Evolutionary conservation across 2,113 vertebrate species (phyloP), one percentile per base, ranked within the genome.

Genomic region (Saguinus imperator): DNA sequence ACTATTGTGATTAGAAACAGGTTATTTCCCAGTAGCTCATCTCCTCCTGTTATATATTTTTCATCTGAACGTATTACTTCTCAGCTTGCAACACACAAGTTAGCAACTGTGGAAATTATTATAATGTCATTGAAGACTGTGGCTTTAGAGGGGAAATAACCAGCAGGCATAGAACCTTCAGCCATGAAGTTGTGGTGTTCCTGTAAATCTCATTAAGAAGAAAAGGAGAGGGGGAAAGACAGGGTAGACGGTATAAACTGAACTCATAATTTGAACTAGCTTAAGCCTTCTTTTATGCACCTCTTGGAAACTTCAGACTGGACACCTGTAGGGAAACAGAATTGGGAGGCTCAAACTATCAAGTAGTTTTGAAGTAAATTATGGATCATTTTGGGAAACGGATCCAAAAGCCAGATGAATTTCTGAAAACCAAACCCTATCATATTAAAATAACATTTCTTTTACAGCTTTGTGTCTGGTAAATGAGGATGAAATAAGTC

Each of bases 1-100:
- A 94, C 91, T 92, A 89, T 58, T 84, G 37, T 96, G 87, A 96
- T 97, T 97, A 95, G 96, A 98, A 97, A 37, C 84, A 96, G 91
- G 27, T 94, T 87, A 48, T 97, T 98, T 97, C 91, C 95, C 85
- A 10, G 92, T 29, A 89, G 48, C 50, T 82, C 92, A 43, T 94
- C 52, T 92, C 90, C 58, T 97, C 64, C 45, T 43, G 4, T 91
- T 89, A 64, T 55, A 17, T 45, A 20, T 96, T 96, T 92, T 97
- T 96, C 80, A 85, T 96, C 86, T 96, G 93, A 94, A 95, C 89
- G 66, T 96, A 72, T 97, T 95, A 6, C 13, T 58, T 97, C 68
- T 97, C 89, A 40, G 17, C 48, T 97, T 96, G 91, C 72, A 92
- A 97, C 93, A 95, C 61, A 97, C 20, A 97, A 43, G 94, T 95